These are phyloP conservation scores for Nowickia ferox DNA, from an alignment of 2,888 invertebrate genomes.

Conservation along the genomic window DNA sequence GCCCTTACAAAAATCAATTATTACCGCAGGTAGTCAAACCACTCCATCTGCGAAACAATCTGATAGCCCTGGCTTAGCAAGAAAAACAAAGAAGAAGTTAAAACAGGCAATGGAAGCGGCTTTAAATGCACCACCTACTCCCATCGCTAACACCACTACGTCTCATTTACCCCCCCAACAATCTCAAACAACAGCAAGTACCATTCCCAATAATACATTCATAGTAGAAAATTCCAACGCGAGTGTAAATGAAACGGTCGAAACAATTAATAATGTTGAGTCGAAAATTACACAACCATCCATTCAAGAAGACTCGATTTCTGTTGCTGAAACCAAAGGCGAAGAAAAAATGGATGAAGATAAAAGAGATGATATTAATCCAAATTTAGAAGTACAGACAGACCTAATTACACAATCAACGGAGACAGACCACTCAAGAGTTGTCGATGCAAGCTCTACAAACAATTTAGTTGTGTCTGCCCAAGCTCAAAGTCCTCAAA, in stretches of 20 bases:
- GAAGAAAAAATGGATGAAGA: constrained; percentile 66
- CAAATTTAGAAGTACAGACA: constrained; percentile 29
- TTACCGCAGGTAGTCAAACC: constrained; percentile 10
- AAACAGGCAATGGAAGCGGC: constrained; percentile 72
- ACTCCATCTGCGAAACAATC: constrained; percentile 24
- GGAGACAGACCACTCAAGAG: not conserved
- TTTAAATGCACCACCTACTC: constrained; percentile 5
- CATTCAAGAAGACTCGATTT: not conserved
- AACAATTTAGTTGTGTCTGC: constrained; percentile 11
- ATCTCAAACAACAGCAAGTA: constrained; percentile 22
- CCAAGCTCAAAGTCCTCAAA: constrained; percentile 82
- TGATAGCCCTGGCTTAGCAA: constrained; percentile 44
- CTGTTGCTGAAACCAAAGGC: constrained; percentile 19
- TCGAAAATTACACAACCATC: not conserved
- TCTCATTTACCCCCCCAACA: not conserved
- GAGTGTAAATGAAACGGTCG: constrained; percentile 15
- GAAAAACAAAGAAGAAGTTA: constrained; percentile 74
- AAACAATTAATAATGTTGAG: constrained; percentile 19
- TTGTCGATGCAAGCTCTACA: constrained; percentile 29
- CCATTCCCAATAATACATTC: not conserved
- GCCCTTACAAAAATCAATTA: constrained; percentile 80
- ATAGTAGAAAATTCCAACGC: not conserved
- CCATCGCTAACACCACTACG: not conserved
- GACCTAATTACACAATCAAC: not conserved
- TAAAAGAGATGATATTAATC: constrained; percentile 17